Percentiles rank a stretch among this genome's conserved stretches.
Evolutionary conservation across 2,797 vertebrate genomes (phyloP).

Genomic region (Ptychadena robeensis): DNA sequence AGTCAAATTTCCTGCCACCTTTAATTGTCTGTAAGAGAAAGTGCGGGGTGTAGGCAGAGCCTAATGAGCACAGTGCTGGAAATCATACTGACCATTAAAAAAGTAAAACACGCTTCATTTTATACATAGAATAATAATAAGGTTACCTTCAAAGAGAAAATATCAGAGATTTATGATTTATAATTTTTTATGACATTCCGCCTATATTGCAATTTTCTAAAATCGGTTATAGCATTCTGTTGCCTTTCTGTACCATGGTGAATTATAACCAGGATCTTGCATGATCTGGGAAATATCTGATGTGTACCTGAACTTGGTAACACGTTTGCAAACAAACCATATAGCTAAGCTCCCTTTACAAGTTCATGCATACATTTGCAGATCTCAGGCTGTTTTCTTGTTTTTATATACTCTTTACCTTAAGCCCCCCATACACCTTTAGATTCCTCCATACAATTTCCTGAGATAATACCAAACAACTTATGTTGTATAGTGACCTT

Average conservation of each 20-base stretch:
- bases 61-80: slow-evolving; percentile 22
- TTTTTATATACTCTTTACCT: too few species aligned
- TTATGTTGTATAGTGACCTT: too few species aligned
- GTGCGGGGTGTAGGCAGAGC: slow-evolving; percentile 9
- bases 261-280: too few species aligned
- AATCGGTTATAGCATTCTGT: background rate
- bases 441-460: too few species aligned
- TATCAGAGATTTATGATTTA: slow-evolving; percentile 9
- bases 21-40: slow-evolving; percentile 43
- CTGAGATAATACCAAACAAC: too few species aligned
- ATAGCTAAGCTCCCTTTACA: too few species aligned
- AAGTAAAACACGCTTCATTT: slow-evolving; percentile 32
- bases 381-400: too few species aligned
- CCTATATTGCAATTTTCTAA: background rate
- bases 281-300: too few species aligned
- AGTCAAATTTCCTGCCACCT: slow-evolving; percentile 52
- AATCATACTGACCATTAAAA: slow-evolving; percentile 39
- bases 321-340: too few species aligned
- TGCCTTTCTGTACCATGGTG: background rate
- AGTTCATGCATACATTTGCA: too few species aligned
- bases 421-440: too few species aligned
- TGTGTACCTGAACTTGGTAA: too few species aligned
- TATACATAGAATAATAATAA: slow-evolving; percentile 44
- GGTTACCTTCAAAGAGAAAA: slow-evolving; percentile 5
- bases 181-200: background rate